Percentiles rank a stretch among this genome's conserved stretches.
These are phyloP conservation scores for Pedetes capensis DNA, from an alignment of 2,113 vertebrate genomes.

Conservation along the genomic window DNA sequence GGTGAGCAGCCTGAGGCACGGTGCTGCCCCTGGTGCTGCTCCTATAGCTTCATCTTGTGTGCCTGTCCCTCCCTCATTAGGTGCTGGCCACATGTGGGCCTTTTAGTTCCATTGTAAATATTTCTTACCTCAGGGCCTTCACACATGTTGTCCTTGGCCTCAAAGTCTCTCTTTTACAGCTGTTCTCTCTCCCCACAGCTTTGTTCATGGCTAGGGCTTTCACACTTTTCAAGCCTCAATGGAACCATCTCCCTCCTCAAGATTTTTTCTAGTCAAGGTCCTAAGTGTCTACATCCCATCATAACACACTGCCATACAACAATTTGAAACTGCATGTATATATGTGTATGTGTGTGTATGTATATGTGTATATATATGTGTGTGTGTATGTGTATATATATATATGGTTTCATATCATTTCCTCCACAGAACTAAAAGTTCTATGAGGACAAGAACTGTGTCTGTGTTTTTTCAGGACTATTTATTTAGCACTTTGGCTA, in stretches of 20 bases:
- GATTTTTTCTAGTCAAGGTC: neutral
- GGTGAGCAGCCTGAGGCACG: neutral
- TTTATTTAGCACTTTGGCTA: neutral
- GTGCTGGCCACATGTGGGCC: too few relatives aligned
- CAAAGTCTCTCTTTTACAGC: neutral
- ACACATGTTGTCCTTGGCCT: neutral
- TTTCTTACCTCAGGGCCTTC: neutral
- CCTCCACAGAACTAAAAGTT: neutral
- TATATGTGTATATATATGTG: neutral
- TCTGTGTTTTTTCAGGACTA: neutral
- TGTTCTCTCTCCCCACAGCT: accelerated
- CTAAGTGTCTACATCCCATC: neutral
- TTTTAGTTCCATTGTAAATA: neutral
- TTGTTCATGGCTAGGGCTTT: neutral
- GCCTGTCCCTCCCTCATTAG: neutral
- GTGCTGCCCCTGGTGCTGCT: too few relatives aligned
- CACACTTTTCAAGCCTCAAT: neutral
- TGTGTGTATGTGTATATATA: neutral
- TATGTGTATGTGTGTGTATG: neutral
- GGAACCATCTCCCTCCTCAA: neutral
- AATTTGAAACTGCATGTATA: neutral
- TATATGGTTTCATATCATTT: neutral
- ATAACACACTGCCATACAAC: neutral
- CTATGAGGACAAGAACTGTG: neutral
- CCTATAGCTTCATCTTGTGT: neutral